Percentiles rank a stretch among this genome's conserved stretches.
phyloP scores from a whole-genome alignment of 2,888 invertebrate genomes.

The Heterodera filipjevi region DNA sequence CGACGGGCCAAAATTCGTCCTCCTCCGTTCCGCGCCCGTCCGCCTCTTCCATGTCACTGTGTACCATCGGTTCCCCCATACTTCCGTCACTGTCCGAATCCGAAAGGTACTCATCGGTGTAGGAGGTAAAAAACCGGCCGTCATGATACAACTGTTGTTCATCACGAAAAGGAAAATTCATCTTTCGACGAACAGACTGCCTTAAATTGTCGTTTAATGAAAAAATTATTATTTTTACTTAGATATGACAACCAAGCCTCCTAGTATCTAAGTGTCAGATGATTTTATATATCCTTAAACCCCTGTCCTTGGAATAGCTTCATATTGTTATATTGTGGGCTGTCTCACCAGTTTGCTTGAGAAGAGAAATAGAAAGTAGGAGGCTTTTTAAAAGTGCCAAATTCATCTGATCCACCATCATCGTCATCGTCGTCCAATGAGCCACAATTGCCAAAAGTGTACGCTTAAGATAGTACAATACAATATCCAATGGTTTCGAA shows the following conservation, averaged over 20 bases:
- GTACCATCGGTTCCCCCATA: not conserved
- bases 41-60: slow-evolving; percentile 11
- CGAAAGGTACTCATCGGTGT: not conserved
- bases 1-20: slow-evolving; percentile 14
- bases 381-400: slow-evolving; percentile 3
- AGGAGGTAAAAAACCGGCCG: not conserved
- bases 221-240: too few relatives aligned
- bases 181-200: not conserved
- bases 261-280: too few relatives aligned
- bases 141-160: not conserved
- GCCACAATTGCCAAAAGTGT: slow-evolving; percentile 78
- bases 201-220: not conserved
- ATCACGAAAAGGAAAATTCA: not conserved
- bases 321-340: too few relatives aligned
- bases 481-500: not conserved
- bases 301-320: too few relatives aligned
- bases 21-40: not conserved
- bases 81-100: slow-evolving; percentile 9
- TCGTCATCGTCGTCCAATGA: slow-evolving; percentile 77
- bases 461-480: slow-evolving; percentile 73
- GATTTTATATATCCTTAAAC: too few relatives aligned
- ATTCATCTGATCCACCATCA: not conserved
- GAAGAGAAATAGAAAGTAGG: slow-evolving; percentile 33
- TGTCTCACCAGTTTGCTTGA: slow-evolving; percentile 28
- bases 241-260: too few relatives aligned